These are phyloP conservation scores for Drosophila helvetica DNA, from an alignment of 2,888 invertebrate genomes.

Conservation along the genomic window DNA sequence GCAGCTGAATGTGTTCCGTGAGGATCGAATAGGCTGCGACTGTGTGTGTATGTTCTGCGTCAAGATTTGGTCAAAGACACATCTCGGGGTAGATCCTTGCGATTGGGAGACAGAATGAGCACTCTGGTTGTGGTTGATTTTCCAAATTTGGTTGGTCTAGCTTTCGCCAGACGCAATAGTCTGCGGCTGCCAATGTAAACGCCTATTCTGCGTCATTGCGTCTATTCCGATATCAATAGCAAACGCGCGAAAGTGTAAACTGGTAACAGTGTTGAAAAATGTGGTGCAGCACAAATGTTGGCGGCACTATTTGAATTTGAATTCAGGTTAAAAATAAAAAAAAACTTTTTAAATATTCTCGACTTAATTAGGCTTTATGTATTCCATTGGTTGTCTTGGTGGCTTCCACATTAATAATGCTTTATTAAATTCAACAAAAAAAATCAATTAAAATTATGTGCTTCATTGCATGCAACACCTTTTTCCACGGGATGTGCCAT, in stretches of 20 bases:
- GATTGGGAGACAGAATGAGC: too few relatives aligned
- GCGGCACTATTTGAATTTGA: background rate
- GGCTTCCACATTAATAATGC: conserved; percentile 35
- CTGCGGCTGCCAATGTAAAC: too few relatives aligned
- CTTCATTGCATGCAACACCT: conserved; percentile 64
- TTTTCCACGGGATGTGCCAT: conserved; percentile 12
- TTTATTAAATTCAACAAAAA: conserved; percentile 53
- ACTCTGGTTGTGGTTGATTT: too few relatives aligned
- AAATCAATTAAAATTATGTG: conserved; percentile 72
- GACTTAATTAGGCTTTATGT: background rate
- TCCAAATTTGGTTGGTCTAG: too few relatives aligned
- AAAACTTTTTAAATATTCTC: background rate
- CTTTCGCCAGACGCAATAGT: too few relatives aligned
- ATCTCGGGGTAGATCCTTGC: too few relatives aligned
- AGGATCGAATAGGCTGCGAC: too few relatives aligned
- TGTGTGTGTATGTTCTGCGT: conserved; percentile 44
- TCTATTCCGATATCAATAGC: too few relatives aligned
- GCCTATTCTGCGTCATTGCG: too few relatives aligned
- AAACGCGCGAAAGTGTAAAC: too few relatives aligned
- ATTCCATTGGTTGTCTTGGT: background rate
- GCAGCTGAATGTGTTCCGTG: conserved; percentile 52
- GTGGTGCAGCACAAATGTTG: background rate
- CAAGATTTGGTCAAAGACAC: conserved; percentile 79
- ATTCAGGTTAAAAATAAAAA: background rate
- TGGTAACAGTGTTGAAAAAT: background rate